Evolutionary conservation across 2,888 invertebrate genomes (phyloP).

Genomic region (Cryptocephalus moraei): DNA sequence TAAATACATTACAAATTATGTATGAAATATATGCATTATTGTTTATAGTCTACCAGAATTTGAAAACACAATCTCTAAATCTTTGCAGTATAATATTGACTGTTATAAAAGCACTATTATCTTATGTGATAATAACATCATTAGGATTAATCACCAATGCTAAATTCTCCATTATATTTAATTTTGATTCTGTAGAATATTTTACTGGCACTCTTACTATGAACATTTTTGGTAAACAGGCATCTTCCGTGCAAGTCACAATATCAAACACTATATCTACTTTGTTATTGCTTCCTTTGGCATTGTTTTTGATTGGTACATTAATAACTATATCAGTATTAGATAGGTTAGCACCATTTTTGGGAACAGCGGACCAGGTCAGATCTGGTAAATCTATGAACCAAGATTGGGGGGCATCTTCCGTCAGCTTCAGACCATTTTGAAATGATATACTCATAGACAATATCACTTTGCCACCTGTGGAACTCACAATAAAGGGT

Average conservation of each 20-base stretch:
- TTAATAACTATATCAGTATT: constrained; percentile 29
- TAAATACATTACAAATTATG: too few species aligned
- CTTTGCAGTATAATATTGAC: too few species aligned
- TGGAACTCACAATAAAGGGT: constrained; percentile 28
- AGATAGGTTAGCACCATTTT: constrained; percentile 22
- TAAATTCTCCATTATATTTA: constrained; percentile 5
- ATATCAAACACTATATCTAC: constrained; percentile 30
- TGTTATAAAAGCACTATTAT: too few species aligned
- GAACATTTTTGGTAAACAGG: constrained; percentile 33
- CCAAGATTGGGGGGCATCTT: constrained; percentile 50
- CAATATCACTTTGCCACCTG: constrained; percentile 36
- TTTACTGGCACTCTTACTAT: constrained; percentile 24
- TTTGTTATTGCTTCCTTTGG: constrained; percentile 5
- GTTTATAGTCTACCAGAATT: too few species aligned
- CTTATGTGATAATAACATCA: too few species aligned
- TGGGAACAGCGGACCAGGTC: constrained; percentile 32
- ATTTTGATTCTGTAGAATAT: constrained; percentile 1
- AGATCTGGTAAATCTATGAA: constrained; percentile 25
- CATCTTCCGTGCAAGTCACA: constrained; percentile 30
- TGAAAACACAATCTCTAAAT: too few species aligned
- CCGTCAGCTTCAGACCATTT: constrained; percentile 41
- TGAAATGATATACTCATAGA: constrained; percentile 36
- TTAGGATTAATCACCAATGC: constrained; percentile 6
- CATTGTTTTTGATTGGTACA: constrained; percentile 18
- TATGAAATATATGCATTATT: too few species aligned